Conservation (phyloP, 1,140 invertebrate genomes). For the Drosophila paulistorum region DNA sequence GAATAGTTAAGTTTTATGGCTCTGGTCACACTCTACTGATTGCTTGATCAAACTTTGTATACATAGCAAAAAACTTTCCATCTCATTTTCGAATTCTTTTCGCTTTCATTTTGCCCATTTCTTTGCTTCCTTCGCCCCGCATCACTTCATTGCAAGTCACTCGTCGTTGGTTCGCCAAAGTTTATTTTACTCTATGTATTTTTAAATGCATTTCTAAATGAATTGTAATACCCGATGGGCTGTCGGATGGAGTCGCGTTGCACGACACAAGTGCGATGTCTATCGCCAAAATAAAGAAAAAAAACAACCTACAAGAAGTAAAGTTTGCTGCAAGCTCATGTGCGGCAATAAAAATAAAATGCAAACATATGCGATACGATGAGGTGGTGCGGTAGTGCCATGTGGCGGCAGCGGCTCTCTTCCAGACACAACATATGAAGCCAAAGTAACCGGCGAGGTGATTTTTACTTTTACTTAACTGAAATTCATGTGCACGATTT, state of each 20-base stretch:
- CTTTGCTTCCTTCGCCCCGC: constrained; percentile 1
- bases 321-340: constrained; percentile 62
- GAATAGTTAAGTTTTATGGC: background rate
- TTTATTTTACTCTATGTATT: constrained; percentile 66
- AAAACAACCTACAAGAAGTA: constrained; percentile 36
- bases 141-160: background rate
- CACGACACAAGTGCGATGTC: constrained; percentile 75
- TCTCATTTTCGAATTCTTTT: constrained; percentile 68
- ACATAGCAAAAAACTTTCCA: constrained; percentile 57
- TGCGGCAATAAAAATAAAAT: constrained; percentile 75
- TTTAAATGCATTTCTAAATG: constrained; percentile 81
- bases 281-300: constrained; percentile 49
- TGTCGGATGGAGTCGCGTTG: constrained; percentile 40
- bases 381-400: background rate
- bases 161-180: background rate
- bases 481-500: constrained; percentile 76
- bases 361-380: constrained; percentile 63
- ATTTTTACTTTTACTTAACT: constrained; percentile 76
- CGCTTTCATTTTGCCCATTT: constrained; percentile 64
- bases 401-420: constrained; percentile 38
- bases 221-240: constrained; percentile 70
- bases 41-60: constrained; percentile 26
- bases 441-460: constrained; percentile 54
- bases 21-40: constrained; percentile 48
- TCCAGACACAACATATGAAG: constrained; percentile 40